Conservation (phyloP, 2,113 vertebrate species). For the Natator depressus region DNA sequence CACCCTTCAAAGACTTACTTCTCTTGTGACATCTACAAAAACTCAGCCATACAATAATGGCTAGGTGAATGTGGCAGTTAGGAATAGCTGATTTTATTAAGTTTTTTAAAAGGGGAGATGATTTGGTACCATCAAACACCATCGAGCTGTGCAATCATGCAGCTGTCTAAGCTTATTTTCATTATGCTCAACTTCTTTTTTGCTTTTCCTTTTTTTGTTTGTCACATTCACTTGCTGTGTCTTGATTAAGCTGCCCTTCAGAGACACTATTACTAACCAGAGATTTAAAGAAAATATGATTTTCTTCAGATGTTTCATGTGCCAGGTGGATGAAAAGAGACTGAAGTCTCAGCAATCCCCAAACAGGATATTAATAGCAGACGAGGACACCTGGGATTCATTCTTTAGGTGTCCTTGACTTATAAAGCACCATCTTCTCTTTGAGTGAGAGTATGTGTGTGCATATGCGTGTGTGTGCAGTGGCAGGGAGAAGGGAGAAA, state of each 20-base stretch:
- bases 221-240: background rate
- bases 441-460: background rate
- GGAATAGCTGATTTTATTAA: background rate
- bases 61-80: background rate
- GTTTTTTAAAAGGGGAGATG: background rate
- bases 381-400: background rate
- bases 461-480: background rate
- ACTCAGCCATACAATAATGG: background rate
- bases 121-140: background rate
- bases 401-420: background rate
- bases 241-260: background rate
- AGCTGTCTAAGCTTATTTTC: background rate
- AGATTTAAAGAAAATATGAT: background rate
- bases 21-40: background rate
- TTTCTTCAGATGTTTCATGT: background rate
- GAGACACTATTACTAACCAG: background rate
- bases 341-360: background rate
- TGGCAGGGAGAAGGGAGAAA: background rate
- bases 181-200: background rate
- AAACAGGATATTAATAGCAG: conserved; percentile 24
- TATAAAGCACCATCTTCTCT: background rate
- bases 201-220: background rate
- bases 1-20: background rate
- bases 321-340: background rate
- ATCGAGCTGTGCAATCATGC: background rate